Evolutionary conservation across 1,140 invertebrate species (phyloP).

Genomic region (Euwallacea fornicatus): DNA sequence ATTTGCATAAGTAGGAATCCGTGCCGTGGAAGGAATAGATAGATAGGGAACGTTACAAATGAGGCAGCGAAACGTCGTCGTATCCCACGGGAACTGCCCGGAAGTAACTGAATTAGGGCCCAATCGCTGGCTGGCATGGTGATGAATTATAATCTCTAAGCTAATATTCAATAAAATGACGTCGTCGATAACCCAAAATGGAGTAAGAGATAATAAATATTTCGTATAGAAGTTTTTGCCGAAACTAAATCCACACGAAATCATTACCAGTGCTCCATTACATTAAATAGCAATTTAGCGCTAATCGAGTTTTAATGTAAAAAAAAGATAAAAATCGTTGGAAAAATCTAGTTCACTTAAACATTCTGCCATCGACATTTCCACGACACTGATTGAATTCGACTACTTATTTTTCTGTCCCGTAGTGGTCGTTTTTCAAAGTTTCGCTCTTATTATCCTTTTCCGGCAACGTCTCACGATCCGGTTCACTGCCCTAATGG

Average conservation of each 20-base stretch:
- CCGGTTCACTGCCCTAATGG: too few relatives aligned
- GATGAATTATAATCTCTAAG: too few relatives aligned
- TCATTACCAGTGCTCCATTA: background rate
- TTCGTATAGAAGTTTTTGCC: background rate
- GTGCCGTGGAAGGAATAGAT: conserved; percentile 27
- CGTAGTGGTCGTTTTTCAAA: background rate
- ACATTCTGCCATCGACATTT: conserved; percentile 10
- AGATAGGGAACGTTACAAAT: conserved; percentile 24
- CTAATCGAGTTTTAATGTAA: conserved; percentile 8
- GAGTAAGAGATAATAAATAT: background rate
- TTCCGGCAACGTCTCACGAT: too few relatives aligned
- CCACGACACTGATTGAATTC: conserved; percentile 8
- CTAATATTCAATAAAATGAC: background rate
- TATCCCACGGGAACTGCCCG: background rate
- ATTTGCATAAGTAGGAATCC: conserved; percentile 34
- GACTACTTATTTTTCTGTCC: conserved; percentile 2
- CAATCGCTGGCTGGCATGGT: background rate
- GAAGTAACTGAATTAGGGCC: background rate
- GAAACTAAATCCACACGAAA: background rate
- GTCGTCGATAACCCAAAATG: background rate
- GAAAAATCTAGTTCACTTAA: conserved; percentile 3
- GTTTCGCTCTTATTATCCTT: background rate
- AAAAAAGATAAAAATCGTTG: conserved; percentile 5
- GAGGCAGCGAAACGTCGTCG: conserved; percentile 2
- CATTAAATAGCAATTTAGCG: background rate